phyloP scores from a whole-genome alignment of 2,888 invertebrate species.

The Nomada goodeniana region DNA sequence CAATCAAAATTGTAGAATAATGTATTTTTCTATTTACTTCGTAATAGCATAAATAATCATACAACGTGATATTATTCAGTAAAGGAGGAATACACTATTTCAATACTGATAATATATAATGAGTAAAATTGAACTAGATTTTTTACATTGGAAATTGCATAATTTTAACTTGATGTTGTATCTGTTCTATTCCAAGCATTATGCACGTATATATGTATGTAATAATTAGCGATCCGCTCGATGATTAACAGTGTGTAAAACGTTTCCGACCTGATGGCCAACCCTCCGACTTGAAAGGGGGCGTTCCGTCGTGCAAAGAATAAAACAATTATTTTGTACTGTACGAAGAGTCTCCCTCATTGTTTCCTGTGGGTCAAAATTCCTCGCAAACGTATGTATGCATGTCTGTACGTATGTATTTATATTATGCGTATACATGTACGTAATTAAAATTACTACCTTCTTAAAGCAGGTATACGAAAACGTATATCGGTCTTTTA shows the following conservation, averaged over 20 bases:
- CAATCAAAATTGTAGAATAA: slow-evolving; percentile 37
- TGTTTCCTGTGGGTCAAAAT: too few species aligned
- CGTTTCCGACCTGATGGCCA: too few species aligned
- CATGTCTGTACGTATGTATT: slow-evolving; percentile 9
- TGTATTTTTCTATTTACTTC: slow-evolving; percentile 21
- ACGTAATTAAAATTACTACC: slow-evolving; percentile 37
- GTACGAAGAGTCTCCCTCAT: too few species aligned
- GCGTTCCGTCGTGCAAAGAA: too few species aligned
- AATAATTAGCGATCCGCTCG: too few species aligned
- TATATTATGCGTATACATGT: too few species aligned
- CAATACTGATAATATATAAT: slow-evolving; percentile 48
- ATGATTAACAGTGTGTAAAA: too few species aligned
- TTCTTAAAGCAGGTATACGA: slow-evolving; percentile 57
- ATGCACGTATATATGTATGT: slow-evolving; percentile 15
- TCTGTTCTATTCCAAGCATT: slow-evolving; percentile 59
- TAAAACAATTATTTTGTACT: too few species aligned
- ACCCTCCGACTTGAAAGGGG: too few species aligned
- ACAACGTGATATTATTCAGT: slow-evolving; percentile 41
- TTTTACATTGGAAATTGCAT: slow-evolving; percentile 57
- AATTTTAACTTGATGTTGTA: slow-evolving; percentile 45
- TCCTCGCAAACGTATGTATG: slow-evolving; percentile 11
- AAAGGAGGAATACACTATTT: slow-evolving; percentile 51
- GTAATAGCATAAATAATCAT: slow-evolving; percentile 24
- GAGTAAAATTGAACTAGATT: slow-evolving; percentile 59
- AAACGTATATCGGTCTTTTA: slow-evolving; percentile 59